Conservation (phyloP, 2,888 invertebrate species). For the Rhyacophila evoluta region DNA sequence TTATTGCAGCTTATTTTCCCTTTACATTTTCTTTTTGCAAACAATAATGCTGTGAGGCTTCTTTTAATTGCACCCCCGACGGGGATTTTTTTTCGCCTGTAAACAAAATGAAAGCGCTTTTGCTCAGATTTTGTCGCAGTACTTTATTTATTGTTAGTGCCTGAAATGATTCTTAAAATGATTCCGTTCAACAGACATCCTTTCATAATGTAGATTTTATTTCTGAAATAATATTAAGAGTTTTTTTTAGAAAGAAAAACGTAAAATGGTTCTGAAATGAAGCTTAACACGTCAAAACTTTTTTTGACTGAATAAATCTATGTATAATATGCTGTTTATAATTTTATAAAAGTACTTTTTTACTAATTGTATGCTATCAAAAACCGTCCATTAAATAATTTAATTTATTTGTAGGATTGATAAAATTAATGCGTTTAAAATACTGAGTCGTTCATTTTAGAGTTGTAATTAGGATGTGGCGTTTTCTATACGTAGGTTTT, state of each 20-base stretch:
- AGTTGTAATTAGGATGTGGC: too few species aligned
- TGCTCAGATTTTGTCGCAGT: conserved; percentile 1
- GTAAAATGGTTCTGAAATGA: too few species aligned
- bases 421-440: too few species aligned
- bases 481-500: too few species aligned
- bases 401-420: too few species aligned
- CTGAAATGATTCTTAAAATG: background rate
- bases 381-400: too few species aligned
- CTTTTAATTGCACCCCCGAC: conserved; percentile 1
- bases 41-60: conserved; percentile 3
- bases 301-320: too few species aligned
- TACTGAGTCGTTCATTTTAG: too few species aligned
- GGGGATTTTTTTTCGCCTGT: background rate
- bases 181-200: background rate
- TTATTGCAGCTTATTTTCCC: conserved; percentile 18
- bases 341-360: too few species aligned
- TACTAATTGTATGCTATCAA: too few species aligned
- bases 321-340: too few species aligned
- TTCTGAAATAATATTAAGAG: background rate
- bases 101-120: conserved; percentile 12
- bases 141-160: background rate
- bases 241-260: background rate
- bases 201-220: background rate
- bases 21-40: background rate
- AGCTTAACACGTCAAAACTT: too few species aligned